phyloP scores from a whole-genome alignment of 53 echinoderm and acorn worm species.

The Astropecten irregularis region DNA sequence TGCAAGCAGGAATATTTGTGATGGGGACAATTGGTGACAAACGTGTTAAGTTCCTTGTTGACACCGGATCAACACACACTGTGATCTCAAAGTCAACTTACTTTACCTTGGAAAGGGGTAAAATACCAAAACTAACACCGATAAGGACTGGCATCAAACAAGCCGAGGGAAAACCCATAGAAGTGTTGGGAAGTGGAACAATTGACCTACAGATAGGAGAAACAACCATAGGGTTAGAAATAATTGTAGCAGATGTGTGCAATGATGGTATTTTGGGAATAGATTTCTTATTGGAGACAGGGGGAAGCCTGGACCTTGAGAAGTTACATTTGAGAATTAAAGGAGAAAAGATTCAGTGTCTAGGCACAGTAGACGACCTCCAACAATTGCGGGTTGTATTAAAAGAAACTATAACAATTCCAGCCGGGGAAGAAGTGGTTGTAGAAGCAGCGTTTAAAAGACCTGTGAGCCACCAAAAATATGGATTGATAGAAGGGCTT shows the following conservation, averaged over 20 bases:
- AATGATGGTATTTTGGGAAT: slow-evolving; percentile 9
- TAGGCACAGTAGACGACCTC: neutral
- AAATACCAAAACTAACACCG: neutral
- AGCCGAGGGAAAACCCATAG: neutral
- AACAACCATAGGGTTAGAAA: neutral
- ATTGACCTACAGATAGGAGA: neutral
- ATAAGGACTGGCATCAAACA: neutral
- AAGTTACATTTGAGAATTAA: neutral
- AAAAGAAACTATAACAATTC: neutral
- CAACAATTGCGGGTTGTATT: neutral
- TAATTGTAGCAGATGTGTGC: neutral
- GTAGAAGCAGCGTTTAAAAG: neutral
- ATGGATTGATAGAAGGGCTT: neutral
- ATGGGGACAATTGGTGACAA: no score
- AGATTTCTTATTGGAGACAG: slow-evolving; percentile 8
- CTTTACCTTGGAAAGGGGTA: neutral
- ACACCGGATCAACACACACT: neutral
- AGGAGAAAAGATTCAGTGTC: slow-evolving; percentile 5
- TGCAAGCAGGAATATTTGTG: no score
- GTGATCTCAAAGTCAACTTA: neutral
- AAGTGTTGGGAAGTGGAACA: neutral
- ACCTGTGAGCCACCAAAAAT: neutral
- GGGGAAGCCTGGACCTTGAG: neutral
- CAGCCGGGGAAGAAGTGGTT: neutral
- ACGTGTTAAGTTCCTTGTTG: neutral